phyloP scores from a whole-genome alignment of 2,113 vertebrate species.

The Corythoichthys haematopterus region DNA sequence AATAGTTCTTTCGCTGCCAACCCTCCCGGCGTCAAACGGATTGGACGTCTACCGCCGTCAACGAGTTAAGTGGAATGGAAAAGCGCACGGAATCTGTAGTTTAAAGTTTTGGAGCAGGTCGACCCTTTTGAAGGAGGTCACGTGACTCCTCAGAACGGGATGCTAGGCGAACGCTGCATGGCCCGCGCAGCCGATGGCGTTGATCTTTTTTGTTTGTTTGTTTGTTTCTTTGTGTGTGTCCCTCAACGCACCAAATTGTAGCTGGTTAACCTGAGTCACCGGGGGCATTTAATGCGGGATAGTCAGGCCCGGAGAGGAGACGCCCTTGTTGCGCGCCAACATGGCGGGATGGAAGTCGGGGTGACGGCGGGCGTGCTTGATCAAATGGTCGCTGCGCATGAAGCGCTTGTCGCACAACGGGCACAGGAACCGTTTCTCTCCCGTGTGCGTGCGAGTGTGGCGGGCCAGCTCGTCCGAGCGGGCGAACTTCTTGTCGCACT shows the following conservation, averaged over 20 bases:
- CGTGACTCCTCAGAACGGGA: conserved; percentile 32
- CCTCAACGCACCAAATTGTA: conserved; percentile 45
- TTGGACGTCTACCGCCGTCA: too few species aligned
- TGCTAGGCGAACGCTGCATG: conserved; percentile 12
- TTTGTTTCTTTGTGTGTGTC: conserved; percentile 24
- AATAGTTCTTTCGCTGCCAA: too few species aligned
- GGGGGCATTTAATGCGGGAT: conserved; percentile 19
- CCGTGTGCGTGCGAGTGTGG: conserved; percentile 76
- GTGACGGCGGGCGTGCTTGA: conserved; percentile 76
- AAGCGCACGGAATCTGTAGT: conserved; percentile 19
- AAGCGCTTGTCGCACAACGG: conserved; percentile 77
- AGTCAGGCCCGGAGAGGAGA: conserved; percentile 4
- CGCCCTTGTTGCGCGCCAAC: conserved; percentile 65
- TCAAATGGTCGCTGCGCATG: conserved; percentile 79
- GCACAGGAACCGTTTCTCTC: conserved; percentile 76
- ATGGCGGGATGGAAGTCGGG: conserved; percentile 74
- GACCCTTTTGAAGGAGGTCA: conserved; percentile 48
- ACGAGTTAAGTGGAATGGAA: conserved; percentile 25
- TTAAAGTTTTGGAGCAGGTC: conserved; percentile 7
- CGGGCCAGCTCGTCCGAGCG: conserved; percentile 76
- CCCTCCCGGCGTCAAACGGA: too few species aligned
- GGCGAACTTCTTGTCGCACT: conserved; percentile 77
- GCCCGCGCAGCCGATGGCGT: conserved; percentile 17
- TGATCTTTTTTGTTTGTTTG: conserved; percentile 1
- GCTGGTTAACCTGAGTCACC: conserved; percentile 36